Conservation (phyloP, 2,888 invertebrate genomes). For the Odontothrips loti region DNA sequence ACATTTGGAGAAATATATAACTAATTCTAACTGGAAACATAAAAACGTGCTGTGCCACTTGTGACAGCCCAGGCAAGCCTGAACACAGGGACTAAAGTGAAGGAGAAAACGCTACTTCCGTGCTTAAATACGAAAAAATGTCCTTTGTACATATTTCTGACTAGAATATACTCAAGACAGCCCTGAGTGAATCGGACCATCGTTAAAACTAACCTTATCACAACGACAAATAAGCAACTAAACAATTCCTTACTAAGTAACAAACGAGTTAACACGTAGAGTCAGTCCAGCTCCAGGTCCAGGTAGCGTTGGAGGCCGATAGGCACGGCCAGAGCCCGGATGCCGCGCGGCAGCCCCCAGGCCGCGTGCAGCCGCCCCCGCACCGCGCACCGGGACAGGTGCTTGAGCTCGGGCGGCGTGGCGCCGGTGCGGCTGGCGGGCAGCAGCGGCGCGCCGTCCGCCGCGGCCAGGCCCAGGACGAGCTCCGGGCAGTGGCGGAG, state of each 20-base stretch:
- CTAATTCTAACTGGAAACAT: too few relatives aligned
- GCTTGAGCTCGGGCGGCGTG: slow-evolving; percentile 69
- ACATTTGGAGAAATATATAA: too few relatives aligned
- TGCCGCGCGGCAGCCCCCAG: slow-evolving; percentile 70
- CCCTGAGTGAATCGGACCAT: neutral
- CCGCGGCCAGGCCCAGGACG: slow-evolving; percentile 29
- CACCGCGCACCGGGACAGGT: slow-evolving; percentile 68
- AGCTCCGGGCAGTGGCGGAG: slow-evolving; percentile 30
- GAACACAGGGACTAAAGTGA: too few relatives aligned
- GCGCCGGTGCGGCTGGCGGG: slow-evolving; percentile 44
- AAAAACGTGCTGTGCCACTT: too few relatives aligned
- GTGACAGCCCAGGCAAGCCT: too few relatives aligned
- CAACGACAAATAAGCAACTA: neutral
- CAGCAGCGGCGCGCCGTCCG: slow-evolving; percentile 28
- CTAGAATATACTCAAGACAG: too few relatives aligned
- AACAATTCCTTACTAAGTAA: neutral
- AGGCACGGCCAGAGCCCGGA: slow-evolving; percentile 52
- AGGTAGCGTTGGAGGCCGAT: neutral
- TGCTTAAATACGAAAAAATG: too few relatives aligned
- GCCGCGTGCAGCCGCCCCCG: slow-evolving; percentile 62
- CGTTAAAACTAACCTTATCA: neutral
- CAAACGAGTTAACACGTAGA: neutral
- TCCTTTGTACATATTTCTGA: too few relatives aligned
- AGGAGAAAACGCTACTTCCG: too few relatives aligned
- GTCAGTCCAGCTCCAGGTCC: slow-evolving; percentile 17